Evolutionary conservation across 2,888 invertebrate species (phyloP).

Genomic region (Drosophila atripex): DNA sequence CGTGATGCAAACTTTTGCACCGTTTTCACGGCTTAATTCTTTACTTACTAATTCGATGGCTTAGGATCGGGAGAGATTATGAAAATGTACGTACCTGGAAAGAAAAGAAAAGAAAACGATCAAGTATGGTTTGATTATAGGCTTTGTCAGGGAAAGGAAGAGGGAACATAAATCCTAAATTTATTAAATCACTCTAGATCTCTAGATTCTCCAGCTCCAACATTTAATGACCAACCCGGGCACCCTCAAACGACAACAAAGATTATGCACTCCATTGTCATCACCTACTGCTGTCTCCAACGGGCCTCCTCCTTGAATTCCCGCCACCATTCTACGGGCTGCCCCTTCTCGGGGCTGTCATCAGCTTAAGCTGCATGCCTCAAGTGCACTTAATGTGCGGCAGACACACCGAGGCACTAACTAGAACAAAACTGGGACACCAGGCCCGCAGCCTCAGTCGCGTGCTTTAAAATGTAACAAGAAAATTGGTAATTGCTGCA

Average conservation of each 20-base stretch:
- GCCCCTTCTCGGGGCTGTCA: slow-evolving; percentile 18
- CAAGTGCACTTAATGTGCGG: slow-evolving; percentile 67
- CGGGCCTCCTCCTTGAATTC: neutral
- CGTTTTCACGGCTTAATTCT: slow-evolving; percentile 22
- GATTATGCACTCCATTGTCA: slow-evolving; percentile 48
- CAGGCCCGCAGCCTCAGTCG: slow-evolving; percentile 28
- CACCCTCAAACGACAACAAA: slow-evolving; percentile 42
- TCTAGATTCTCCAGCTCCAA: slow-evolving; percentile 1
- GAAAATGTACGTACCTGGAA: slow-evolving; percentile 68
- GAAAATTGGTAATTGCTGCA: slow-evolving; percentile 76
- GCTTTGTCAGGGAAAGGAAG: too few relatives aligned
- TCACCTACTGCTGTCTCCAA: slow-evolving; percentile 7
- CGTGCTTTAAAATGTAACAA: slow-evolving; percentile 66
- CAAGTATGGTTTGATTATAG: neutral
- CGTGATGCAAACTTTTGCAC: slow-evolving; percentile 19
- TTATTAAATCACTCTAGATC: neutral
- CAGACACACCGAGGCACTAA: slow-evolving; percentile 38
- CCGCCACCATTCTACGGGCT: neutral
- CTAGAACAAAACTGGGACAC: slow-evolving; percentile 40
- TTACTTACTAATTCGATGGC: slow-evolving; percentile 48
- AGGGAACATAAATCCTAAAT: neutral
- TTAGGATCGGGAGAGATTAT: slow-evolving; percentile 2
- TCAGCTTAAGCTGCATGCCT: slow-evolving; percentile 57
- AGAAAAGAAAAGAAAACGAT: slow-evolving; percentile 29
- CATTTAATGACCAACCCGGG: slow-evolving; percentile 30